These are phyloP conservation scores for Rattus norvegicus DNA, from an alignment of 2,113 vertebrate species.

Conservation along the genomic window GRCr8 NC_086038.1:32541001-32541500, in stretches of 20 bases:
- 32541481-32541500: conserved; percentile 17
- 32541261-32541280: conserved; percentile 11
- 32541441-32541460: not conserved
- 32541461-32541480: conserved; percentile 24
- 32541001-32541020: conserved; percentile 15
- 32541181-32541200: not conserved
- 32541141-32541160: not conserved
- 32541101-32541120: not conserved
- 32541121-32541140: not conserved
- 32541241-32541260: not conserved
- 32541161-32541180: not conserved
- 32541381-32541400: conserved; percentile 33
- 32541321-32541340: conserved; percentile 12
- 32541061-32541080: not conserved
- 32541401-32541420: conserved; percentile 15
- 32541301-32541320: conserved; percentile 23
- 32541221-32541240: not conserved
- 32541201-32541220: not conserved
- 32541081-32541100: not conserved
- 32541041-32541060: not conserved
- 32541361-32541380: conserved; percentile 29
- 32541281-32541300: not conserved
- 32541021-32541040: not conserved
- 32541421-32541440: not conserved
- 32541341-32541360: not conserved